Conservation (phyloP, 2,797 vertebrate species). For the Sebastes trivittatus region DNA sequence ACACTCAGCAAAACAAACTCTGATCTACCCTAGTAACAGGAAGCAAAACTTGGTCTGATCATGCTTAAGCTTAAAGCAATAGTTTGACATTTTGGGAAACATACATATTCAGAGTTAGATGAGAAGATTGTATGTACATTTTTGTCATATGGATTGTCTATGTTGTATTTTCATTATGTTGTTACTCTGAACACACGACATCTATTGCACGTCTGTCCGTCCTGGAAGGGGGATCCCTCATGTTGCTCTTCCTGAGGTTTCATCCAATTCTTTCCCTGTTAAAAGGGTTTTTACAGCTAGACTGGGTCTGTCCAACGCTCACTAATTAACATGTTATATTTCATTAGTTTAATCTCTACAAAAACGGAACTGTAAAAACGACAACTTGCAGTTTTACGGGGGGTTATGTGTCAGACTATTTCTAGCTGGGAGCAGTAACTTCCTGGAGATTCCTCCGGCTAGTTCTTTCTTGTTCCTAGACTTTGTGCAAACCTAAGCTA, state of each 20-base stretch:
- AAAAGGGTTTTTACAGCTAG: no score
- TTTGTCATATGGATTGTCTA: no score
- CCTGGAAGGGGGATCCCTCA: no score
- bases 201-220: no score
- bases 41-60: neutral
- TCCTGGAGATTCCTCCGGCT: neutral
- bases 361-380: neutral
- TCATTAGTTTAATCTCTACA: neutral
- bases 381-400: neutral
- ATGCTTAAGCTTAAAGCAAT: neutral
- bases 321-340: neutral
- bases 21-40: neutral
- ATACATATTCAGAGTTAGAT: neutral
- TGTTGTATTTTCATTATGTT: no score
- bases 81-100: neutral
- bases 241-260: no score
- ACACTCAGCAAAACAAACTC: neutral
- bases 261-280: no score
- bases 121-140: neutral
- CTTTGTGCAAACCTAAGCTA: neutral
- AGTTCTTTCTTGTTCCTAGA: neutral
- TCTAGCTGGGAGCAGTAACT: neutral
- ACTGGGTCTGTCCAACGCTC: neutral
- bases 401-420: neutral
- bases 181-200: no score